Conservation (phyloP, 2,888 invertebrate genomes). For the Cryptosula pallasiana region DNA sequence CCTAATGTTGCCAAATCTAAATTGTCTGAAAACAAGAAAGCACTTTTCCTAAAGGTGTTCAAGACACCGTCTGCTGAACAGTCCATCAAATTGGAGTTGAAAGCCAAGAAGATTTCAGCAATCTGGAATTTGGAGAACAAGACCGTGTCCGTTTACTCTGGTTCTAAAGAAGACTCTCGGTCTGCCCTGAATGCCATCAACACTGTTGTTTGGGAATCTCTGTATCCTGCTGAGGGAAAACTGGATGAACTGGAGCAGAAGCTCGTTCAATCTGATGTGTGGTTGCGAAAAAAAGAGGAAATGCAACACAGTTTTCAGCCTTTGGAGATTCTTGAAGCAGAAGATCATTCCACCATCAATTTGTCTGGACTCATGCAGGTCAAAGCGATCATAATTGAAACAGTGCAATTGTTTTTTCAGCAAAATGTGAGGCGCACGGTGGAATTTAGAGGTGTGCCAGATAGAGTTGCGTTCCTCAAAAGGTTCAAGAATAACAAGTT, state of each 20-base stretch:
- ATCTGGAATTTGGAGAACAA: not conserved
- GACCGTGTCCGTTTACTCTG: not conserved
- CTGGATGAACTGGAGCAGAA: not conserved
- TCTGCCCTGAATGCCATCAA: not conserved
- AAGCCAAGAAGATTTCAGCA: not conserved
- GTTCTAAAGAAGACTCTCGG: not conserved
- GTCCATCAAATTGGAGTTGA: not conserved
- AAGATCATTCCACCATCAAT: not conserved
- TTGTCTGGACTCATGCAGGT: not conserved
- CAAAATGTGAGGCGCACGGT: not conserved
- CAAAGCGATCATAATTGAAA: not conserved
- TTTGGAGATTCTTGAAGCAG: not conserved
- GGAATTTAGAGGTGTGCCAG: not conserved
- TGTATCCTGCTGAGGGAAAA: not conserved
- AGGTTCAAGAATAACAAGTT: not conserved
- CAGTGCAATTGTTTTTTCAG: not conserved
- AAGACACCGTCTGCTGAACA: not conserved
- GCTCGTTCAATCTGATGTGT: not conserved
- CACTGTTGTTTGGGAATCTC: not conserved
- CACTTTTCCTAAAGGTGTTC: not conserved
- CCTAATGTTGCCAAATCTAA: not conserved
- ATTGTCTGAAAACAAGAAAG: not conserved
- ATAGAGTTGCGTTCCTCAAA: not conserved
- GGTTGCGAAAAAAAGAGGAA: not conserved
- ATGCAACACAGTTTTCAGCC: not conserved